These are phyloP conservation scores for Elanoides forficatus DNA, from an alignment of 2,113 vertebrate genomes.

Conservation along the genomic window DNA sequence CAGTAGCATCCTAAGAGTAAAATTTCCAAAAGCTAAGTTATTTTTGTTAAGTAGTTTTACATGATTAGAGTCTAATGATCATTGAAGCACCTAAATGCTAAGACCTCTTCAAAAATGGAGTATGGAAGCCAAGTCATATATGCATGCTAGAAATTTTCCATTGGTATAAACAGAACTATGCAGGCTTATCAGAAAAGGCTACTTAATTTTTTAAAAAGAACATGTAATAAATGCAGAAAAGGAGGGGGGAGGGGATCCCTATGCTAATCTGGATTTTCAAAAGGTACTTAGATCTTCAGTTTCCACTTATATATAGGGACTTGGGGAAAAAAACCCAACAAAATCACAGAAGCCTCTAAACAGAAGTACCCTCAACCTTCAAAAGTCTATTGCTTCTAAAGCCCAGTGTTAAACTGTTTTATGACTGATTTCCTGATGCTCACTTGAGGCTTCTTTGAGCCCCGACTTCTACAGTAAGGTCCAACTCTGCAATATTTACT, in stretches of 20 bases:
- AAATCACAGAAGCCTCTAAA: not conserved
- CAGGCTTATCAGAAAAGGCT: not conserved
- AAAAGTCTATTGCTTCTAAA: conserved; percentile 49
- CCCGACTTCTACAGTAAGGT: not conserved
- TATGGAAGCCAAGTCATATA: not conserved
- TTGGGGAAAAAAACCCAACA: too few relatives aligned
- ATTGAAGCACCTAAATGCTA: not conserved
- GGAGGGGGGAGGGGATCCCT: not conserved
- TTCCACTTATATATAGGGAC: not conserved
- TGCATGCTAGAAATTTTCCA: not conserved
- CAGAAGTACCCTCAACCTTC: not conserved
- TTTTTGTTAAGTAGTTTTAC: not conserved
- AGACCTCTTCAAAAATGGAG: not conserved
- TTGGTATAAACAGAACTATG: not conserved
- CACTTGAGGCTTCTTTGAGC: conserved; percentile 28
- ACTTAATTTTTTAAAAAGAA: not conserved
- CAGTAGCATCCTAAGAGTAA: not conserved
- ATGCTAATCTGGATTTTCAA: not conserved
- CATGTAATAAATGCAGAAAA: not conserved
- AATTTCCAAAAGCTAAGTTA: not conserved
- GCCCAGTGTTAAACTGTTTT: conserved; percentile 33
- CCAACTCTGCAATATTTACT: conserved; percentile 31
- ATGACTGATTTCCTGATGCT: conserved; percentile 42
- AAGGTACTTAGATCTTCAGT: not conserved
- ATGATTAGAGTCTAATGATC: not conserved